Evolutionary conservation across 2,888 invertebrate genomes (phyloP).

Genomic region (Oscheius sp.): DNA sequence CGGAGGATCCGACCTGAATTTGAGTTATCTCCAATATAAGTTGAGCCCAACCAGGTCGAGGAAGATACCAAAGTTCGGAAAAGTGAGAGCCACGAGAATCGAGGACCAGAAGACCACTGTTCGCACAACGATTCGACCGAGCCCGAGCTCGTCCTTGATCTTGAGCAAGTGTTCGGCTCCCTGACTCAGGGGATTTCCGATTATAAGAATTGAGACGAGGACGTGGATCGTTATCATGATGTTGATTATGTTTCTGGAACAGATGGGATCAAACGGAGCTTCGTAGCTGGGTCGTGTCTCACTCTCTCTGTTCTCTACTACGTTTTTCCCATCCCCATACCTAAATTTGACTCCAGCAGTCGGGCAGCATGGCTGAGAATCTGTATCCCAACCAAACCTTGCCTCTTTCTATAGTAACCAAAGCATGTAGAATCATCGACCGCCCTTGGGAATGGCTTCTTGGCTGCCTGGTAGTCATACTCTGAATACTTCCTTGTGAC

Average conservation of each 20-base stretch:
- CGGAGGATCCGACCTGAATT: slow-evolving; percentile 39
- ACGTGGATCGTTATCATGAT: slow-evolving; percentile 50
- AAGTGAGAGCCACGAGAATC: slow-evolving; percentile 44
- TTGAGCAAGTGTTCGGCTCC: slow-evolving; percentile 45
- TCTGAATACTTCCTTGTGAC: too few species aligned
- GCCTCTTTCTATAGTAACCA: too few species aligned
- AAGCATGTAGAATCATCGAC: too few species aligned
- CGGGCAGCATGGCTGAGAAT: too few species aligned
- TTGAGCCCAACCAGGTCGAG: slow-evolving; percentile 41
- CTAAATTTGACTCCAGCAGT: too few species aligned
- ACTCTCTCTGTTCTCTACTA: too few species aligned
- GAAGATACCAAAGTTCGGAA: slow-evolving; percentile 53
- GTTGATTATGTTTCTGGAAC: slow-evolving; percentile 38
- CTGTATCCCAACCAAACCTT: too few species aligned
- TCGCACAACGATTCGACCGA: slow-evolving; percentile 45
- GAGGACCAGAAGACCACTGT: slow-evolving; percentile 44
- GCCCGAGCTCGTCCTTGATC: slow-evolving; percentile 49
- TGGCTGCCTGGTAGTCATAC: too few species aligned
- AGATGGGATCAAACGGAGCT: too few species aligned
- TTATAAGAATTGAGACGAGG: slow-evolving; percentile 51
- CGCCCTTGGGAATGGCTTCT: too few species aligned
- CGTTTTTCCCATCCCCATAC: too few species aligned
- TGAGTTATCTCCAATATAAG: not conserved
- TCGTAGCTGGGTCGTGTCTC: too few species aligned
- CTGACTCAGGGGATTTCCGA: slow-evolving; percentile 49